Base-by-base conservation (phyloP, 2,888 invertebrate species). In the Tuta absoluta region DNA sequence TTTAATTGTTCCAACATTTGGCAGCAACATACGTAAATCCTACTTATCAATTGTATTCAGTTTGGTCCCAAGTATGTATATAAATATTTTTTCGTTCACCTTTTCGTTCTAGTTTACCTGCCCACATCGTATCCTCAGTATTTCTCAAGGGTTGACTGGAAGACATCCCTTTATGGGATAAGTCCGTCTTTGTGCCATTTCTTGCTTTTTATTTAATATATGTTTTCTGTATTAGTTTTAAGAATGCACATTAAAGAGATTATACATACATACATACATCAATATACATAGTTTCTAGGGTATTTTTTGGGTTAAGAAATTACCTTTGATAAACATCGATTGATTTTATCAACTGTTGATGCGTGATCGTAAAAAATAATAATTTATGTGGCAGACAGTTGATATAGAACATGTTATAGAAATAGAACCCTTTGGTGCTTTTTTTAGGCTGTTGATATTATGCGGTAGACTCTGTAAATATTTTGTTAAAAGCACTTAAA, bases 1-100 rank as follows among this genome's bases (percentile, higher is more conserved):
- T 56, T 56, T 56, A 56, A 56, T 53, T 19, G 56, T 56, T 23
- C 51, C 17, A 33, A 17, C 56, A 28, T 56, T 56, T 56, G 56
- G 56, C 33, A 56, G 56, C 5, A 12, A 14, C 14, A 2, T 17
- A 10, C 17, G 19, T 19, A 33, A 33, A 33, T n/a, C n/a, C 23
- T 24, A 53, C 23, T 21, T 23, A 12, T 53, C 51, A 49, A 21
- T 4, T n/a, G n/a, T n/a, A n/a, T n/a, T n/a, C n/a, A n/a, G n/a
- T n/a, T n/a, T n/a, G n/a, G n/a, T n/a, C n/a, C n/a, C n/a, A n/a
- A n/a, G n/a, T n/a, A n/a, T n/a, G n/a, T n/a, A n/a, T n/a, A n/a
- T n/a, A n/a, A n/a, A n/a, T n/a, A n/a, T n/a, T n/a, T n/a, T n/a
- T n/a, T n/a, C n/a, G n/a, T n/a, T n/a, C n/a, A n/a, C n/a, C n/a